A percentile compares a stretch with the other conserved stretches of the same genome.
These are phyloP conservation scores for Hemicordylus capensis DNA, from an alignment of 2,113 vertebrate species.

Conservation along the genomic window DNA sequence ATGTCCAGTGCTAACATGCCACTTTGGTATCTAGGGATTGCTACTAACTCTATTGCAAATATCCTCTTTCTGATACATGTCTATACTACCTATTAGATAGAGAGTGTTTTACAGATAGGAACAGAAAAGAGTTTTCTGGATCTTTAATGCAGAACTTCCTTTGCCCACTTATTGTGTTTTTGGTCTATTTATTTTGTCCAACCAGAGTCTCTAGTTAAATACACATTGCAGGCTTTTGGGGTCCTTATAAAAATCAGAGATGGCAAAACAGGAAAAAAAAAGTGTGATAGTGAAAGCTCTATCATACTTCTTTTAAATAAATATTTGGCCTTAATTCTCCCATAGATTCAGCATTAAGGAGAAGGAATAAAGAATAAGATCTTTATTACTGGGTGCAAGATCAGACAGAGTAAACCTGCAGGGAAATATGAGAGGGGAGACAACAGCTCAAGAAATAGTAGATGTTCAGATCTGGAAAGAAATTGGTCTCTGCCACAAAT, in stretches of 20 bases:
- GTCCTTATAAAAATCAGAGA: neutral
- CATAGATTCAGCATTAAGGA: neutral
- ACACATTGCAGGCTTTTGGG: neutral
- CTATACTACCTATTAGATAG: neutral
- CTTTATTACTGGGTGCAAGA: neutral
- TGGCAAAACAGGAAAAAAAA: neutral
- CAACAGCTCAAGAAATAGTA: neutral
- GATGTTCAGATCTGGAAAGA: neutral
- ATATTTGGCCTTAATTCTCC: neutral
- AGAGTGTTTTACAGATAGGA: no score
- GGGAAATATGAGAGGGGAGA: accelerated
- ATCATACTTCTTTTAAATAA: neutral
- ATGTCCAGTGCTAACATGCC: neutral
- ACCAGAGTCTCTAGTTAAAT: neutral
- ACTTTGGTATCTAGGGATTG: neutral
- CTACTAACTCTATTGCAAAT: neutral
- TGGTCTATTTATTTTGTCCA: no score
- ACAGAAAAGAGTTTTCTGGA: neutral
- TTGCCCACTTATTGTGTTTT: neutral
- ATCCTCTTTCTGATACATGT: neutral
- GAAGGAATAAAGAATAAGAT: neutral
- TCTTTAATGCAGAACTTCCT: neutral
- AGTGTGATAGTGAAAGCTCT: neutral
- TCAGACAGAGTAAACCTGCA: neutral
- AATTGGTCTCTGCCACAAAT: constrained; percentile 22